Percentiles rank a stretch among this genome's conserved stretches.
Evolutionary conservation across 1,140 invertebrate species (phyloP).

Genomic region (Drosophila guanche): DNA sequence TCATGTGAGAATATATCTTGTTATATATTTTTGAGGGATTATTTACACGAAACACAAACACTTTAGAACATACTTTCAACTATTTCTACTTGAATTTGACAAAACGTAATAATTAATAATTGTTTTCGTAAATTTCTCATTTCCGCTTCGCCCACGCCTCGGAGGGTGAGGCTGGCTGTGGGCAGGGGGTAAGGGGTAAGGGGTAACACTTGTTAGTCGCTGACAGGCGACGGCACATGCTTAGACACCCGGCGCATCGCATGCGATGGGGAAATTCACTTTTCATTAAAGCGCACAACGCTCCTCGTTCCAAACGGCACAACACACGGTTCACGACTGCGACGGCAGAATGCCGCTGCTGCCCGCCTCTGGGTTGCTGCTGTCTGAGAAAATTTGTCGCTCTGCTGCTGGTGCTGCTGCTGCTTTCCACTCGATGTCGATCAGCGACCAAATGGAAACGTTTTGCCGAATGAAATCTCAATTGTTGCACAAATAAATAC

Average conservation of each 20-base stretch:
- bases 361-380: not conserved
- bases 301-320: constrained; percentile 60
- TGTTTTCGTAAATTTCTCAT: constrained; percentile 31
- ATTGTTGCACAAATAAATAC: constrained; percentile 47
- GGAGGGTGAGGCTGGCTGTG: not conserved
- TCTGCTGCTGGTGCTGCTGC: constrained; percentile 18
- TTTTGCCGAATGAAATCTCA: constrained; percentile 30
- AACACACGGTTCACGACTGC: constrained; percentile 73
- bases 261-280: constrained; percentile 42
- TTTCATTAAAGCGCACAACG: constrained; percentile 44
- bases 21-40: not conserved
- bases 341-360: constrained; percentile 22
- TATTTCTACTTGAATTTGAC: constrained; percentile 18
- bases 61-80: constrained; percentile 1
- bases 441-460: constrained; percentile 29
- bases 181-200: not conserved
- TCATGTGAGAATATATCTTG: constrained; percentile 9
- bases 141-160: constrained; percentile 31
- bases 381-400: constrained; percentile 61
- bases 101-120: constrained; percentile 27
- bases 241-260: constrained; percentile 52
- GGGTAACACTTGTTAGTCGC: constrained; percentile 62
- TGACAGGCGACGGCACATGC: constrained; percentile 53
- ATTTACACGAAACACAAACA: constrained; percentile 41
- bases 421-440: constrained; percentile 17